A percentile compares a stretch with the other conserved stretches of the same genome.
Evolutionary conservation across 2,888 invertebrate genomes (phyloP).

Genomic region (Neoascia interrupta): DNA sequence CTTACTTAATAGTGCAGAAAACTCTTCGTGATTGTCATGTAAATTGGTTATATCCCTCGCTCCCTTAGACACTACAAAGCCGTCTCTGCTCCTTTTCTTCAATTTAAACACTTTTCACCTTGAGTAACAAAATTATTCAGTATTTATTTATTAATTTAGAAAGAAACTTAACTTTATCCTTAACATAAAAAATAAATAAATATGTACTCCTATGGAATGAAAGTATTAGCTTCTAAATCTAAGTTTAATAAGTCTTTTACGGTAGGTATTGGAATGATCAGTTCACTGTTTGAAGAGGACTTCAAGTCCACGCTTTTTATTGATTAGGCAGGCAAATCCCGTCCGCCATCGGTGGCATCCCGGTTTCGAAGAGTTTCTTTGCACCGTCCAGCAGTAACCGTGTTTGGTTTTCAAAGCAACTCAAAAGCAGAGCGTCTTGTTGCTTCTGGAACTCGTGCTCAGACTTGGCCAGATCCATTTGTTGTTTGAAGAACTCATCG

Average conservation of each 20-base stretch:
- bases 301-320: conserved; percentile 34
- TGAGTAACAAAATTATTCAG: conserved; percentile 35
- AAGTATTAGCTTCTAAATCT: conserved; percentile 48
- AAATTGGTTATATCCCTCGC: too few species aligned
- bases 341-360: conserved; percentile 48
- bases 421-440: conserved; percentile 76
- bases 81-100: too few species aligned
- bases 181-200: conserved; percentile 36
- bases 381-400: conserved; percentile 72
- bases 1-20: too few species aligned
- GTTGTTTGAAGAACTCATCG: conserved; percentile 76
- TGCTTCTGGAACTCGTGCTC: conserved; percentile 78
- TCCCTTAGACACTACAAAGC: too few species aligned
- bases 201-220: conserved; percentile 62
- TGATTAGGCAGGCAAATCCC: conserved; percentile 63
- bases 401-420: conserved; percentile 77
- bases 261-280: conserved; percentile 58
- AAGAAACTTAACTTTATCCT: conserved; percentile 28
- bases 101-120: too few species aligned
- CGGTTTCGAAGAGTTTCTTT: conserved; percentile 51
- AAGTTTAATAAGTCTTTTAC: conserved; percentile 61
- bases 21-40: too few species aligned
- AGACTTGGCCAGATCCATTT: conserved; percentile 75
- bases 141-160: conserved; percentile 50
- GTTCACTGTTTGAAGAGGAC: conserved; percentile 43